Percentiles rank a stretch among this genome's conserved stretches.
Evolutionary conservation across 2,113 vertebrate genomes (phyloP).

Genomic region (Prietella phreatophila): DNA sequence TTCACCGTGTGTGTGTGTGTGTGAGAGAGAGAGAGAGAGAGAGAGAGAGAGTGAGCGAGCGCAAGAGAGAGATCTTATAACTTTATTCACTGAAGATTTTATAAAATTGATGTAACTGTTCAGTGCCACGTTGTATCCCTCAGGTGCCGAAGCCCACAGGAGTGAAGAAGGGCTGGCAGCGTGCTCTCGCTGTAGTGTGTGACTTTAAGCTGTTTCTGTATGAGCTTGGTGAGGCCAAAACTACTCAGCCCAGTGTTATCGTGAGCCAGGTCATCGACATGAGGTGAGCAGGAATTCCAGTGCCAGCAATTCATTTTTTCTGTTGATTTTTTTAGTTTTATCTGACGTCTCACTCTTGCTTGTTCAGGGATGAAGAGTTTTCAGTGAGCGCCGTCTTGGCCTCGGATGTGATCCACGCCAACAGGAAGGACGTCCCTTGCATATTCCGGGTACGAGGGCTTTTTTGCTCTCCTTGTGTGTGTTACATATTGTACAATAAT

Average conservation of each 20-base stretch:
- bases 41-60: too few relatives aligned
- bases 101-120: not conserved
- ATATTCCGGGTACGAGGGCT: slow-evolving; percentile 88
- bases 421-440: slow-evolving; percentile 94
- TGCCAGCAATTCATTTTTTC: too few relatives aligned
- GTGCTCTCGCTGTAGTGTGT: slow-evolving; percentile 89
- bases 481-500: not conserved
- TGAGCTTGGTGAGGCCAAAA: slow-evolving; percentile 90
- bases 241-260: slow-evolving; percentile 83
- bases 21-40: not conserved
- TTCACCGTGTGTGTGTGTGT: not conserved
- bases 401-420: slow-evolving; percentile 97
- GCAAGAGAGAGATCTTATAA: not conserved
- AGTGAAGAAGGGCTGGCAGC: slow-evolving; percentile 98
- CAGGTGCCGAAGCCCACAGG: slow-evolving; percentile 96
- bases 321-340: too few relatives aligned
- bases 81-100: not conserved
- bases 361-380: slow-evolving; percentile 93
- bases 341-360: not conserved
- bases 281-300: slow-evolving; percentile 76
- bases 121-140: slow-evolving; percentile 17
- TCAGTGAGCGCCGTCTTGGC: slow-evolving; percentile 97
- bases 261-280: slow-evolving; percentile 98
- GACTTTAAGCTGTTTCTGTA: slow-evolving; percentile 98
- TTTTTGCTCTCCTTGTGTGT: not conserved